Evolutionary conservation across 2,888 invertebrate species (phyloP).

Genomic region (Holacanthella duospinosa): DNA sequence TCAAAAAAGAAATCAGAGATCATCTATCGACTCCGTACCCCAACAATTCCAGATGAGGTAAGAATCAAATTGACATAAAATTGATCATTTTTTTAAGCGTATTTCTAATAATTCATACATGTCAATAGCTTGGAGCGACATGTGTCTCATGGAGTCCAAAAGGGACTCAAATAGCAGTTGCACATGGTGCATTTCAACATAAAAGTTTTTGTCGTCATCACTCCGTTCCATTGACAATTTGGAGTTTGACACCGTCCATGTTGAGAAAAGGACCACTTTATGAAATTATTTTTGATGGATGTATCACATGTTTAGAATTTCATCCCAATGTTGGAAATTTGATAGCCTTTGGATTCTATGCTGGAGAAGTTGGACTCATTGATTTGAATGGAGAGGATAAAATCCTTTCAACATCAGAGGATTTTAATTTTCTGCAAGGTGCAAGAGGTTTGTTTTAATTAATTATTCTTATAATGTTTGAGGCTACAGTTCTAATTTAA

Average conservation of each 20-base stretch:
- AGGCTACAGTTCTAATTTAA: no score
- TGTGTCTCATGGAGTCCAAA: conserved; percentile 32
- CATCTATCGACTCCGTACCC: neutral
- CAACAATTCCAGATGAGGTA: neutral
- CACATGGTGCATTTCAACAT: conserved; percentile 22
- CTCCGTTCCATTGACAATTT: conserved; percentile 23
- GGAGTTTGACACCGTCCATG: conserved; percentile 21
- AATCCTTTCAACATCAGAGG: neutral
- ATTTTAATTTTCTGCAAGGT: neutral
- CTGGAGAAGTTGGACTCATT: conserved; percentile 30
- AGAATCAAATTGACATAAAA: neutral
- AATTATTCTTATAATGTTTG: no score
- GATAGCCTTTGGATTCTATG: conserved; percentile 28
- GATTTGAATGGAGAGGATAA: conserved; percentile 18
- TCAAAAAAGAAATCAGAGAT: neutral
- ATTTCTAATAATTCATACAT: neutral
- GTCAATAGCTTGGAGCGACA: conserved; percentile 22
- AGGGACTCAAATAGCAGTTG: conserved; percentile 35
- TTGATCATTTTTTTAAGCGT: neutral
- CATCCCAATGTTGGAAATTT: conserved; percentile 30
- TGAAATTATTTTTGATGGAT: conserved; percentile 25
- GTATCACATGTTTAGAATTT: conserved; percentile 27
- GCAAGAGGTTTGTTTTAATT: no score
- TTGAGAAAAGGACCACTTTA: conserved; percentile 17
- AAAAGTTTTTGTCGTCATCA: conserved; percentile 31